Conservation (phyloP, 2,113 vertebrate genomes). For the Alouatta palliata region DNA sequence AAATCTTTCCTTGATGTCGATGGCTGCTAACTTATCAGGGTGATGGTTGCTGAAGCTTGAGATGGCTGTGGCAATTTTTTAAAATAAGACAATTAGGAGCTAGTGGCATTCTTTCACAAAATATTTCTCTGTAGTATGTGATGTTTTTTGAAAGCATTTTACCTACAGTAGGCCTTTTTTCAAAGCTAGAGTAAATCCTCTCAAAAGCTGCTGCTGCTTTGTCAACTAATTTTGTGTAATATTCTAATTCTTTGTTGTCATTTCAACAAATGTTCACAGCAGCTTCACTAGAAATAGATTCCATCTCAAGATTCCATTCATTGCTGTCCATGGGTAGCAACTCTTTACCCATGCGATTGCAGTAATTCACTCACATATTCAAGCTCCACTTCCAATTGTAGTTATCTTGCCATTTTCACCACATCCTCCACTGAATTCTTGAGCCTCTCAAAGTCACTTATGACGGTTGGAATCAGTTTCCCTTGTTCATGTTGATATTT, state of each 20-base stretch:
- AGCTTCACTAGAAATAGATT: not conserved
- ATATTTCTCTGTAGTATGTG: not conserved
- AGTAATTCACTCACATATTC: not conserved
- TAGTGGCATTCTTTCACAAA: not conserved
- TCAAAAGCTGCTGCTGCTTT: not conserved
- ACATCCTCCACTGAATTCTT: not conserved
- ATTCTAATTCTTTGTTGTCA: not conserved
- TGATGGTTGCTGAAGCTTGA: not conserved
- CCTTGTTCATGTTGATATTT: not conserved
- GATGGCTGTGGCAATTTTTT: not conserved
- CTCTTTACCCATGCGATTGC: not conserved
- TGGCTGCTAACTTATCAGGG: not conserved
- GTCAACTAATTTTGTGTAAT: not conserved
- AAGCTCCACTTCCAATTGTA: not conserved
- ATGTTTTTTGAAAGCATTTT: not conserved
- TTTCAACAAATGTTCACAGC: not conserved
- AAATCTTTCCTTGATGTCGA: not conserved
- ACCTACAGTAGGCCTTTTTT: not conserved
- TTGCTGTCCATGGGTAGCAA: not conserved
- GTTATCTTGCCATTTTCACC: not conserved
- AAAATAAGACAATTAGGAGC: not conserved
- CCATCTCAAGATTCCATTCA: not conserved
- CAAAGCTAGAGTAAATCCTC: not conserved
- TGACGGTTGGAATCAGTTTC: not conserved
- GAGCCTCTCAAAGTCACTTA: not conserved